Percentiles rank a stretch among this genome's conserved stretches.
These are phyloP conservation scores for Lymantria dispar DNA, from an alignment of 2,888 invertebrate species.

Conservation along the genomic window DNA sequence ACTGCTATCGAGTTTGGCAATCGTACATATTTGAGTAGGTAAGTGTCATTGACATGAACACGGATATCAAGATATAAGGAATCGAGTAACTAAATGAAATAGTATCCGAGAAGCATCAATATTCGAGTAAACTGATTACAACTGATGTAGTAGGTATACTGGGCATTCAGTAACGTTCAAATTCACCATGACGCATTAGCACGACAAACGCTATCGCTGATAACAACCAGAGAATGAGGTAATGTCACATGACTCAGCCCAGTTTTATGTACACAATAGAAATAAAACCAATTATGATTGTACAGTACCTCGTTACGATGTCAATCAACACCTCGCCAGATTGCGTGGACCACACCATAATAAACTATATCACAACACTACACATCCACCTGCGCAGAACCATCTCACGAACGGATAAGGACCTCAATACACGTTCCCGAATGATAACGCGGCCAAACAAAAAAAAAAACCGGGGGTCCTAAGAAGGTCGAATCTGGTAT, in stretches of 20 bases:
- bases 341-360: conserved; percentile 79
- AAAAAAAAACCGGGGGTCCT: conserved; percentile 79
- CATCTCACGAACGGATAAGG: conserved; percentile 75
- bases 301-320: conserved; percentile 72
- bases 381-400: conserved; percentile 70
- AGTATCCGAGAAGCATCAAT: too few species aligned
- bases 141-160: too few species aligned
- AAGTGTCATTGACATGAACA: conserved; percentile 30
- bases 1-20: neutral
- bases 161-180: too few species aligned
- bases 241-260: conserved; percentile 44
- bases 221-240: conserved; percentile 37
- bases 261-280: conserved; percentile 33
- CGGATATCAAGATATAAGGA: too few species aligned
- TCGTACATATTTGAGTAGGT: neutral
- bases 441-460: conserved; percentile 80
- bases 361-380: conserved; percentile 66
- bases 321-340: conserved; percentile 76
- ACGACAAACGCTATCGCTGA: conserved; percentile 31
- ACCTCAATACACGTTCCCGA: conserved; percentile 71
- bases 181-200: neutral
- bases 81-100: too few species aligned
- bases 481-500: conserved; percentile 82
- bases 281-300: conserved; percentile 34
- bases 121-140: too few species aligned